Percentiles rank a stretch among this genome's conserved stretches.
Evolutionary conservation across 2,888 invertebrate genomes (phyloP).

Genomic region (Eretmocerus hayati): DNA sequence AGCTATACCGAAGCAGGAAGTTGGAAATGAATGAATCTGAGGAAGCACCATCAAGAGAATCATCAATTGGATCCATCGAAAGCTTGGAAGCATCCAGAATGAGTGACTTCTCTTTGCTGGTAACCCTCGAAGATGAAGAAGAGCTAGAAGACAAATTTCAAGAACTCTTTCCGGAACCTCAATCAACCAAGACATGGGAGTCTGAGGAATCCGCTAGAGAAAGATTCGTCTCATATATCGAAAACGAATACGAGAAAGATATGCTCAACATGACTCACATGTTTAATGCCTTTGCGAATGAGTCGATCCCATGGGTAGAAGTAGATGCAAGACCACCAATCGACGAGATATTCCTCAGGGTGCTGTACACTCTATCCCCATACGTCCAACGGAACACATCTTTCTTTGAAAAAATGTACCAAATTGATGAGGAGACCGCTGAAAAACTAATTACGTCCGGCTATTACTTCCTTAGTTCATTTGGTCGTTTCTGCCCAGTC

Average conservation of each 20-base stretch:
- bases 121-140: slow-evolving; percentile 2
- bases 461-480: slow-evolving; percentile 58
- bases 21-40: not conserved
- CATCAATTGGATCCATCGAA: not conserved
- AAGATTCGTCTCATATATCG: slow-evolving; percentile 47
- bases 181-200: slow-evolving; percentile 5
- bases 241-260: slow-evolving; percentile 47
- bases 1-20: slow-evolving; percentile 6
- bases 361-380: slow-evolving; percentile 33
- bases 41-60: not conserved
- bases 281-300: not conserved
- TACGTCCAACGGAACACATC: slow-evolving; percentile 50
- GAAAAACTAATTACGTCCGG: slow-evolving; percentile 54
- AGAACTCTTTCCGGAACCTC: slow-evolving; percentile 41
- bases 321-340: slow-evolving; percentile 46
- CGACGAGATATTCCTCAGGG: slow-evolving; percentile 32
- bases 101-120: not conserved
- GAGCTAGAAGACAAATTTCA: slow-evolving; percentile 43
- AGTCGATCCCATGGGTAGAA: slow-evolving; percentile 46
- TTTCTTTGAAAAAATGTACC: slow-evolving; percentile 54
- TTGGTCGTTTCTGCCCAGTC: slow-evolving; percentile 60
- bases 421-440: slow-evolving; percentile 51
- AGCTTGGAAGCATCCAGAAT: not conserved
- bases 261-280: slow-evolving; percentile 42
- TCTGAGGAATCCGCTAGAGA: slow-evolving; percentile 29